phyloP scores from a whole-genome alignment of 2,797 vertebrate species.

The Lates japonicus region DNA sequence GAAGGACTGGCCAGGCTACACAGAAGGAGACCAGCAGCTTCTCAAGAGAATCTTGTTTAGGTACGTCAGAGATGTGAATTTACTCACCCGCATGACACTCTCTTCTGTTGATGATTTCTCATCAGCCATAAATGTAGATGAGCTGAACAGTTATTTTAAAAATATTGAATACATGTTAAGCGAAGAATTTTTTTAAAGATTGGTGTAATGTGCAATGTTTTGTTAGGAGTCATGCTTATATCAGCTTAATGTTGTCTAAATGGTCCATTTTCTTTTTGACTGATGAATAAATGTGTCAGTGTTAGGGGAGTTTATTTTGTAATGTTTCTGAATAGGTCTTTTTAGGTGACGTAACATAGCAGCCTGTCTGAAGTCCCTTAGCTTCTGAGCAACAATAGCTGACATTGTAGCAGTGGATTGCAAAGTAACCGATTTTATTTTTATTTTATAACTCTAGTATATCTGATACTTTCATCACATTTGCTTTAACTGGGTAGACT shows the following conservation, averaged over 20 bases:
- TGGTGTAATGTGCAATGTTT: not conserved
- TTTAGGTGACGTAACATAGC: not conserved
- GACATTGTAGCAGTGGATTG: not conserved
- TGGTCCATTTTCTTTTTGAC: not conserved
- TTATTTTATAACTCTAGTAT: not conserved
- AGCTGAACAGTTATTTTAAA: not conserved
- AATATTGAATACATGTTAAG: not conserved
- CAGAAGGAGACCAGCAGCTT: slow-evolving; percentile 95
- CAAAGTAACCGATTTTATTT: not conserved
- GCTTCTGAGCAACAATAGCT: not conserved
- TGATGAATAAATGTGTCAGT: not conserved
- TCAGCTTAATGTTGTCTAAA: not conserved
- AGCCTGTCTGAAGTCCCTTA: not conserved
- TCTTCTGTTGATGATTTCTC: not conserved
- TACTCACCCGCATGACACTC: not conserved
- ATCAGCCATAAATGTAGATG: not conserved
- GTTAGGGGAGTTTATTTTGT: not conserved
- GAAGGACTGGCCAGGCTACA: slow-evolving; percentile 98
- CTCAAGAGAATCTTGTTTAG: slow-evolving; percentile 94
- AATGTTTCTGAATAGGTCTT: not conserved
- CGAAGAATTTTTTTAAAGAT: not conserved
- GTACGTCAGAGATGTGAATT: slow-evolving; percentile 77
- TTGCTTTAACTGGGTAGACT: not conserved
- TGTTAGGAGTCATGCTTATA: not conserved
- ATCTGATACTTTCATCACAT: not conserved